These are phyloP conservation scores for Sigmodon hispidus DNA, from an alignment of 2,113 vertebrate species.

Conservation along the genomic window DNA sequence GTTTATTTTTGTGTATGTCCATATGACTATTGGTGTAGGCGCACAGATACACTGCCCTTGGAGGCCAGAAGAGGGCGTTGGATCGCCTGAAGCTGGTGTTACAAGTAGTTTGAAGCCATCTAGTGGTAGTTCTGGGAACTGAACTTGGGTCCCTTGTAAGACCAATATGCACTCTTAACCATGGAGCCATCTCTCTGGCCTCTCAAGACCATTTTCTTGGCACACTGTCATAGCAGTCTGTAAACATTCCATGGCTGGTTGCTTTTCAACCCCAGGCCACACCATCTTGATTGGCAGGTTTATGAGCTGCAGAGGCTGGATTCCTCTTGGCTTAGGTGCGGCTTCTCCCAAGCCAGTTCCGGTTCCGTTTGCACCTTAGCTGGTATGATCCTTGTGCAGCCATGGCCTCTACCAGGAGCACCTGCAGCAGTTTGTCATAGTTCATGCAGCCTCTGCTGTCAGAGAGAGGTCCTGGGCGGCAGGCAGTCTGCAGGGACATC, in stretches of 20 bases:
- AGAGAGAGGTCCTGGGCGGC: too few relatives aligned
- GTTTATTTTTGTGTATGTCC: neutral
- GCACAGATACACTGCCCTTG: neutral
- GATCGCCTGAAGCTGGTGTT: neutral
- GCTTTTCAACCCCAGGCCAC: rapidly evolving
- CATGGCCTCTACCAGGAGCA: neutral
- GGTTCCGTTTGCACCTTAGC: neutral
- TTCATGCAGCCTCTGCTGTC: too few relatives aligned
- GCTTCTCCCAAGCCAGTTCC: neutral
- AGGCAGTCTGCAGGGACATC: neutral
- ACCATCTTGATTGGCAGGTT: neutral
- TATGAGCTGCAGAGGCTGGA: neutral
- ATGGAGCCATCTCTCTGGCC: neutral
- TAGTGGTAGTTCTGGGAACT: neutral
- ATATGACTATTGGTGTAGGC: neutral
- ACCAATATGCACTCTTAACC: neutral
- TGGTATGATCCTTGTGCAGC: neutral
- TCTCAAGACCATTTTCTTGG: neutral
- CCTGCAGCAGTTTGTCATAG: neutral
- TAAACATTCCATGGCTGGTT: rapidly evolving
- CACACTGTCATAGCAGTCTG: rapidly evolving
- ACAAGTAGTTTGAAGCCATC: neutral
- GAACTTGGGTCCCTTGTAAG: neutral
- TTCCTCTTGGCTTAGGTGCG: neutral
- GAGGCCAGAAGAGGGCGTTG: neutral